Conservation (phyloP, 2,888 invertebrate species). For the Pseudoips prasinana region DNA sequence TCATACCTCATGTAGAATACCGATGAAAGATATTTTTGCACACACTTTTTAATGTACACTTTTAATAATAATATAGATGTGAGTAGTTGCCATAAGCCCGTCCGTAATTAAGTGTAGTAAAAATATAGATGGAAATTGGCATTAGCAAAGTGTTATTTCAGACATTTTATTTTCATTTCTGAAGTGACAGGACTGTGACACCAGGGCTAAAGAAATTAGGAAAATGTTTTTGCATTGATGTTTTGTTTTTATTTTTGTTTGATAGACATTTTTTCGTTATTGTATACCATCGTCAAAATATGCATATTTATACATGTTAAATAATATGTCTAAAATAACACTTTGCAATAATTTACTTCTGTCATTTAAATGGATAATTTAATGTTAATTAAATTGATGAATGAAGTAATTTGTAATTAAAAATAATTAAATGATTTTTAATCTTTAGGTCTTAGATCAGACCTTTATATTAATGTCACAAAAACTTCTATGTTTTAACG, state of each 20-base stretch:
- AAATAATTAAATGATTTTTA: constrained; percentile 13
- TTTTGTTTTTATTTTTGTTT: too few species aligned
- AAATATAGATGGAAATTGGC: constrained; percentile 26
- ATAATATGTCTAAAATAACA: constrained; percentile 12
- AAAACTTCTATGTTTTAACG: constrained; percentile 24
- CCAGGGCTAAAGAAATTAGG: background rate
- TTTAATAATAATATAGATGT: constrained; percentile 18
- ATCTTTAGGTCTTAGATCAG: constrained; percentile 13
- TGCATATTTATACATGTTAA: too few species aligned
- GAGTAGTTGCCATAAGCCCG: constrained; percentile 37
- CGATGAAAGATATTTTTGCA: constrained; percentile 57
- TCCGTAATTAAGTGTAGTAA: constrained; percentile 35
- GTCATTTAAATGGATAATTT: constrained; percentile 65
- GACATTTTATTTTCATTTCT: too few species aligned
- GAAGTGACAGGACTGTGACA: too few species aligned
- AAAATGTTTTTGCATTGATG: too few species aligned
- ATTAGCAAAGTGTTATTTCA: constrained; percentile 10
- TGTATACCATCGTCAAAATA: too few species aligned
- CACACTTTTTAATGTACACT: constrained; percentile 9
- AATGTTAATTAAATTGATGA: constrained; percentile 67
- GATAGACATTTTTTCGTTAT: too few species aligned
- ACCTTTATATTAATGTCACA: constrained; percentile 23
- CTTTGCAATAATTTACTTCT: constrained; percentile 39
- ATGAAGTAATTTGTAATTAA: constrained; percentile 39
- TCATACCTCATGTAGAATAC: constrained; percentile 51